Percentiles rank a stretch among this genome's conserved stretches.
Conservation (phyloP, 2,797 vertebrate species). For the Gymnopithys bicolor region DNA sequence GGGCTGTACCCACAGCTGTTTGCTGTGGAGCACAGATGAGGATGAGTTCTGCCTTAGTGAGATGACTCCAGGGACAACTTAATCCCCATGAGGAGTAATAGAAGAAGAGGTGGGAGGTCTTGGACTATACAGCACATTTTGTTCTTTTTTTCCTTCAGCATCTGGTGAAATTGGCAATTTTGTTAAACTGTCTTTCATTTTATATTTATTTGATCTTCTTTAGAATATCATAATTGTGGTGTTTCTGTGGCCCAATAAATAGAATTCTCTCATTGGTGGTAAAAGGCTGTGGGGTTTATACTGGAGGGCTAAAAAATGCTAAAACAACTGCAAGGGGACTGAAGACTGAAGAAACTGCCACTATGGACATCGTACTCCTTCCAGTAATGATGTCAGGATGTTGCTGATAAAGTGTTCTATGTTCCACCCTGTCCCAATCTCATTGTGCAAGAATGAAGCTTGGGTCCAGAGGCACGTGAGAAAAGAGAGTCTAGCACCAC, state of each 20-base stretch:
- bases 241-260: neutral
- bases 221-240: neutral
- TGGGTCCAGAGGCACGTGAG: neutral
- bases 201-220: neutral
- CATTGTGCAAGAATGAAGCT: neutral
- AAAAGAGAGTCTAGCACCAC: neutral
- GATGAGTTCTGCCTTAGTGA: neutral
- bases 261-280: neutral
- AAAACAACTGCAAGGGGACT: neutral
- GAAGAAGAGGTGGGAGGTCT: neutral
- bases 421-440: neutral
- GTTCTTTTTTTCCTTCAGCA: neutral
- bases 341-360: neutral
- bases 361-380: rapidly evolving
- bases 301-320: neutral
- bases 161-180: neutral
- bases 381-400: neutral
- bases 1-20: neutral
- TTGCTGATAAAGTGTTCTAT: neutral
- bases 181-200: neutral
- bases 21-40: neutral
- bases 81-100: neutral
- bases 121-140: neutral
- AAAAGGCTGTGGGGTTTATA: neutral
- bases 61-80: neutral